Percentiles rank a stretch among this genome's conserved stretches.
Conservation (phyloP, 2,888 invertebrate species). For the Leucophenga montana region DNA sequence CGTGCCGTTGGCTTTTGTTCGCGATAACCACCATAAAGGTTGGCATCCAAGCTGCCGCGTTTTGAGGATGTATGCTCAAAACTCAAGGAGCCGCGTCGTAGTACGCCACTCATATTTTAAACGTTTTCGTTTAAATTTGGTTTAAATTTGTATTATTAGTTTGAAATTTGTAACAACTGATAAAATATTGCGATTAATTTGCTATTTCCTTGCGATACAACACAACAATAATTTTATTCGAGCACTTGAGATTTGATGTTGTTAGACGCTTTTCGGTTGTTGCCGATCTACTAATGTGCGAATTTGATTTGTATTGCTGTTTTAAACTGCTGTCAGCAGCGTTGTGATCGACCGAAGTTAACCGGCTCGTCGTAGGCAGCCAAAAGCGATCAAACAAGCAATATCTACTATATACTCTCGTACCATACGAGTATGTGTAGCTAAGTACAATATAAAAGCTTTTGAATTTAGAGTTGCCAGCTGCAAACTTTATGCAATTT, state of each 20-base stretch:
- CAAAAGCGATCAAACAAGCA: constrained; percentile 57
- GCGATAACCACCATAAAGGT: constrained; percentile 65
- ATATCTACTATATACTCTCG: constrained; percentile 57
- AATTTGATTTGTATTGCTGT: too few relatives aligned
- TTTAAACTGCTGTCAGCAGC: too few relatives aligned
- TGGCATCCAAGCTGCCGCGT: constrained; percentile 62
- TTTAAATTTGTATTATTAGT: neutral
- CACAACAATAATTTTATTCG: too few relatives aligned
- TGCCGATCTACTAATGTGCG: too few relatives aligned
- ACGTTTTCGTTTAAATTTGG: too few relatives aligned
- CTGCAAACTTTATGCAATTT: neutral
- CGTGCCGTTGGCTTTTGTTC: constrained; percentile 58
- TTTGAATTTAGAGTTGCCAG: neutral
- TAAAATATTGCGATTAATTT: too few relatives aligned
- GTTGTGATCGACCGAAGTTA: constrained; percentile 44
- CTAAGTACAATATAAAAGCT: neutral
- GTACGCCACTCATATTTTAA: constrained; percentile 67
- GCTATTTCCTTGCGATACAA: neutral
- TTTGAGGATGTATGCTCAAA: constrained; percentile 45
- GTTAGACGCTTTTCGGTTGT: constrained; percentile 16
- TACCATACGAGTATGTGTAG: constrained; percentile 50
- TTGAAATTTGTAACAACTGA: too few relatives aligned
- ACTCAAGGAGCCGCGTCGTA: constrained; percentile 68
- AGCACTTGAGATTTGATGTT: constrained; percentile 5
- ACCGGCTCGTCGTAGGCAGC: constrained; percentile 47